Evolutionary conservation across 2,113 vertebrate genomes (phyloP), one percentile per base, ranked within the genome.

Genomic region (Perca schrenkii): DNA sequence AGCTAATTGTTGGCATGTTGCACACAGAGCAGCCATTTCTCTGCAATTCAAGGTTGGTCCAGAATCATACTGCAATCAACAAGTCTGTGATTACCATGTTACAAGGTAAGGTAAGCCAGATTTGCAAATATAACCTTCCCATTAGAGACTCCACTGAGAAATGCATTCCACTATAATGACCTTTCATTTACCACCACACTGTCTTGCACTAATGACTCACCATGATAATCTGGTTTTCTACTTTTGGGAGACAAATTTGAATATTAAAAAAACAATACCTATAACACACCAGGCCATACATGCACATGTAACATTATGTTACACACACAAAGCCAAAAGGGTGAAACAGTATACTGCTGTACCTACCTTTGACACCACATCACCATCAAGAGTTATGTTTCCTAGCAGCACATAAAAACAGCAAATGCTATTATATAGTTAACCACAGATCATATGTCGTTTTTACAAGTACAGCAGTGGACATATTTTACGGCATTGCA

Each of bases 1-100:
- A 68, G 50, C 28, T 58, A 17, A 79, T 36, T 62, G 74, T 84
- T 81, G 43, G 69, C 43, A 61, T 60, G 56, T 52, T 53, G 43
- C 60, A 57, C 66, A 57, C 66, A 75, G 31, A 68, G 15, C 49
- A 67, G 43, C 43, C 43, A 49, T 47, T 22, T 46, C 22, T 61
- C 22, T 31, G 15, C 17, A 43, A 62, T 71, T 61, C 25, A 70
- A 68, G 7, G n/a, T 15, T 67, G 10, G 17, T 81, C 56, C 74
- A 50, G 3, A 66, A 63, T 76, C 36, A 63, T 19, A 53, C 21
- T 28, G 56, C 61, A 69, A 72, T 85, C 64, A 72, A 75, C 11
- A 73, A 21, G 62, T 72, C 17, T 43, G 66, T 62, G 52, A 61
- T 86, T 77, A 74, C 19, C 50, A 10, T 21, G 52, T 69, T 66